These are phyloP conservation scores for Halocaridina rubra DNA, from an alignment of 2,888 invertebrate species.

Conservation along the genomic window DNA sequence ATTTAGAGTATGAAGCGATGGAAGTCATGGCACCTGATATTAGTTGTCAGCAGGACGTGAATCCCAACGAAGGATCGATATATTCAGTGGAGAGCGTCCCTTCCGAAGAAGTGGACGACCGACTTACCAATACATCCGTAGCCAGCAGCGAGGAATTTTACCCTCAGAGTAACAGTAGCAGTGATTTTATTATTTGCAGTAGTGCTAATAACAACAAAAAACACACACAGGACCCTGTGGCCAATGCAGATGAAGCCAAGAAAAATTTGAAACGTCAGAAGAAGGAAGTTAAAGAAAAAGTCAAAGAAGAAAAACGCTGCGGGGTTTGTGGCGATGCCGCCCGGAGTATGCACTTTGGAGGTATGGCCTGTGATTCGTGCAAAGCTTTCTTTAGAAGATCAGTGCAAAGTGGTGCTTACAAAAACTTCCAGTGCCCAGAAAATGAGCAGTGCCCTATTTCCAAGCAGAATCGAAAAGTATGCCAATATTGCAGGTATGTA, in stretches of 20 bases:
- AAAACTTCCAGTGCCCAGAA: constrained; percentile 67
- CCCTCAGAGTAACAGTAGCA: constrained; percentile 23
- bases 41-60: not conserved
- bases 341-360: constrained; percentile 69
- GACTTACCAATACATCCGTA: constrained; percentile 4
- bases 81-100: not conserved
- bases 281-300: constrained; percentile 44
- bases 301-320: constrained; percentile 65
- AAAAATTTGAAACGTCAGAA: constrained; percentile 25
- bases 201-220: too few relatives aligned
- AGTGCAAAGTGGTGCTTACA: constrained; percentile 68
- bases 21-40: too few relatives aligned
- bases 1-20: constrained; percentile 3
- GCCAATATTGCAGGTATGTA: constrained; percentile 67
- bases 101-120: constrained; percentile 18
- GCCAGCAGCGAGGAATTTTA: constrained; percentile 31
- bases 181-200: not conserved
- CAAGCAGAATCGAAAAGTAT: constrained; percentile 67
- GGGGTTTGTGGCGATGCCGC: constrained; percentile 68
- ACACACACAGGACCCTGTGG: constrained; percentile 7
- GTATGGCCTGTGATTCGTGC: constrained; percentile 68
- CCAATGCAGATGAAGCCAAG: constrained; percentile 14
- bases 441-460: constrained; percentile 67
- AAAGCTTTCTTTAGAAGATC: constrained; percentile 69
- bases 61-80: not conserved